These are phyloP conservation scores for Apamea anceps DNA, from an alignment of 2,888 invertebrate species.

Conservation along the genomic window DNA sequence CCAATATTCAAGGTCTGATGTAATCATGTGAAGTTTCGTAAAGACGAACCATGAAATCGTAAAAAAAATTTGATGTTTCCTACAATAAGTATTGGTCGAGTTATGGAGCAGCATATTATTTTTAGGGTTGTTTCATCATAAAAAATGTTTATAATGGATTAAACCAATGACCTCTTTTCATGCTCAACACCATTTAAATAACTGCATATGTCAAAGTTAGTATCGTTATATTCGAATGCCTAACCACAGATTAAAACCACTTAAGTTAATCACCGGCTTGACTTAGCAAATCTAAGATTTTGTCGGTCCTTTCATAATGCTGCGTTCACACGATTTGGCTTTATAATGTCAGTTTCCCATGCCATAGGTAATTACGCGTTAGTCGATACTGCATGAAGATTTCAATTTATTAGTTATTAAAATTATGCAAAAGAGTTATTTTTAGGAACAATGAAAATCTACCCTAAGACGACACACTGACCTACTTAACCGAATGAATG, in stretches of 20 bases:
- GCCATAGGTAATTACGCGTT: constrained; percentile 27
- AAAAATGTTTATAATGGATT: not conserved
- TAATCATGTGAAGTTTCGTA: constrained; percentile 1
- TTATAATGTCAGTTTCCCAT: constrained; percentile 60
- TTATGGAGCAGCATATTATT: too few relatives aligned
- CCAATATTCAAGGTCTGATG: constrained; percentile 25
- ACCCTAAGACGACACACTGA: too few relatives aligned
- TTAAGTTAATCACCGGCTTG: constrained; percentile 5
- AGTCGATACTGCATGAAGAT: constrained; percentile 15
- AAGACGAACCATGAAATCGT: not conserved
- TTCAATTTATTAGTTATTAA: constrained; percentile 4
- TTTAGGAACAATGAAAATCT: not conserved
- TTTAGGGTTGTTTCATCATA: not conserved
- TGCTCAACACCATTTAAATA: not conserved
- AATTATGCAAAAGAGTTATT: constrained; percentile 6
- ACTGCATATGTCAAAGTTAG: not conserved
- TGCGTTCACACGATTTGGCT: constrained; percentile 38
- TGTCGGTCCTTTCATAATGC: constrained; percentile 34
- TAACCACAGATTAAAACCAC: constrained; percentile 11
- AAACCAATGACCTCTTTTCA: not conserved
- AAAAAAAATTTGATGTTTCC: not conserved
- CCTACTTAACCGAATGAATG: not conserved
- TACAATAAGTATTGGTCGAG: not conserved
- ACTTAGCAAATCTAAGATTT: constrained; percentile 24
- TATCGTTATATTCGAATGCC: not conserved